Base-by-base conservation (phyloP, 2,888 invertebrate species). In the Stenichneumon culpator region DNA sequence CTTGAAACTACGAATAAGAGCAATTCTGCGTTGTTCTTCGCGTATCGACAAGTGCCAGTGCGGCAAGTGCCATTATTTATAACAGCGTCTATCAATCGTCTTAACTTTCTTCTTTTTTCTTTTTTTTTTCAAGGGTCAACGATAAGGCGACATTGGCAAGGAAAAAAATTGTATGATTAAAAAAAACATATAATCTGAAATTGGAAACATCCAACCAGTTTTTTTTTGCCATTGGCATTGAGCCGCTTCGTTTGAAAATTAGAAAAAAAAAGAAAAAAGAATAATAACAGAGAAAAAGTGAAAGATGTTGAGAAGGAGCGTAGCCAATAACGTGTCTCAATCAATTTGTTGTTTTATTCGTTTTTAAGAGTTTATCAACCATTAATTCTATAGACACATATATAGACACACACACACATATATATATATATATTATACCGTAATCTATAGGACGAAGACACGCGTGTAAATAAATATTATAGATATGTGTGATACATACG, bases 31-130 rank as follows among this genome's bases (percentile, higher is more conserved):
- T 65, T 50, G 67, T 60, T 65, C 57, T 80, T 79, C 32, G 67
- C 36, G 74, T 67, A 73, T 47, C 67, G 87, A 89, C 86, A 89
- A 88, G 89, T 89, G 90, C 91, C 91, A 92, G 91, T 91, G 91
- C 87, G 90, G 90, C 86, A 92, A 91, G 93, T 93, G 93, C 93
- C 93, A 93, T 93, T 90, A 89, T 89, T 90, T 79, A 82, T 84
- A 39, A 77, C n/a, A 52, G 57, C 69, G 54, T 79, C 77, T 80
- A 67, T 86, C 77, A 47, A 74, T 67, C 60, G 63, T 47, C 68
- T 79, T 11, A 65, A 57, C 65, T 73, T 68, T 14, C 16, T 44
- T 16, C n/a, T 50, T 32, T 60, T 36, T 32, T 19, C 44, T 22
- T n/a, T 28, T 50, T 25, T 60, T 70, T 52, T 19, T 57, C n/a